Percentiles rank a stretch among this genome's conserved stretches.
These are phyloP conservation scores for Plectropomus leopardus DNA, from an alignment of 2,113 vertebrate species.

Conservation along the genomic window DNA sequence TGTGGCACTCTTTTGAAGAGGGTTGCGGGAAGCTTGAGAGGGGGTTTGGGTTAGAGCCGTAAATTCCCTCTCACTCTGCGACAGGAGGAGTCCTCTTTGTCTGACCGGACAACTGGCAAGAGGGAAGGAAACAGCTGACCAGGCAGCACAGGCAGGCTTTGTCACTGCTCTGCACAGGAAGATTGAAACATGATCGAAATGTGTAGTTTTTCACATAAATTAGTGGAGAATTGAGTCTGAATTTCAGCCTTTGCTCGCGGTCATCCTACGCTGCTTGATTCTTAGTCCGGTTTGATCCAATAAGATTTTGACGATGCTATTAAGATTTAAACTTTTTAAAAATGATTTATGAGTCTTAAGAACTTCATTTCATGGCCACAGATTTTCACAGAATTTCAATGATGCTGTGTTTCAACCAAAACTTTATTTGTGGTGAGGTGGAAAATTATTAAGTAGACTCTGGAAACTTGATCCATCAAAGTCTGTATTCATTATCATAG, in stretches of 20 bases:
- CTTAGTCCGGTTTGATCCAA: neutral
- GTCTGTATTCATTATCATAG: neutral
- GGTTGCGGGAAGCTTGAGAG: slow-evolving; percentile 32
- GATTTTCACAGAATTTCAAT: no score
- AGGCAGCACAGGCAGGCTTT: slow-evolving; percentile 21
- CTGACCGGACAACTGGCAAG: slow-evolving; percentile 72
- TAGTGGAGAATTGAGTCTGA: neutral
- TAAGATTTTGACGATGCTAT: no score
- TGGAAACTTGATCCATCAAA: neutral
- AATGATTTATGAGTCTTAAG: neutral
- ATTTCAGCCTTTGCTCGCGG: neutral
- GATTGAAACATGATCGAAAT: neutral
- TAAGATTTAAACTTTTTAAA: no score
- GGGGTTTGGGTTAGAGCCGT: slow-evolving; percentile 29
- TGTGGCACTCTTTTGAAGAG: slow-evolving; percentile 59
- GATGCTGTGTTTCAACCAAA: neutral
- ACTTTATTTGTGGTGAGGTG: neutral
- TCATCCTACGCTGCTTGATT: neutral
- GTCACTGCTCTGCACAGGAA: neutral
- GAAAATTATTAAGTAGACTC: neutral
- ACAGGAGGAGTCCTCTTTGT: slow-evolving; percentile 70
- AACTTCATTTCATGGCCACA: neutral
- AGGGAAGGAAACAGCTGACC: slow-evolving; percentile 72
- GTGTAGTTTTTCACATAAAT: neutral
- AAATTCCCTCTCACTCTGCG: slow-evolving; percentile 39